Evolutionary conservation across 2,113 vertebrate species (phyloP), one percentile per base, ranked within the genome.

Genomic region (Pseudolaguvia tuberculata): DNA sequence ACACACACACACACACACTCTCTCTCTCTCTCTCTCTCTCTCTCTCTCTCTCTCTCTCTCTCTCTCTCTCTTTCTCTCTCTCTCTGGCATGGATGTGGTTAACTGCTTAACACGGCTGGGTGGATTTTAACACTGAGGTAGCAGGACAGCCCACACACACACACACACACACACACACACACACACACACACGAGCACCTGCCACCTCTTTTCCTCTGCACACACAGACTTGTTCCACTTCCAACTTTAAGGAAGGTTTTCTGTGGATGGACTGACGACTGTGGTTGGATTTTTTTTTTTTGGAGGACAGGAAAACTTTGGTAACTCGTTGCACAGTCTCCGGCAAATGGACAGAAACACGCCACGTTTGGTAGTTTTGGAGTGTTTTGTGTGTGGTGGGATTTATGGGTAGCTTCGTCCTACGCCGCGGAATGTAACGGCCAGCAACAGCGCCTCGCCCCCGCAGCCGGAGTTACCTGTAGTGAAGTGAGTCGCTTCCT

Each of bases 81-180:
- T 63, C 68, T 68, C 75, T 75, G 78, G 83, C 81, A 80, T 71
- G 66, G 80, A 84, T 73, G 76, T 79, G 79, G 81, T 84, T 86
- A 86, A 86, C 76, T 72, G 66, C 69, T 78, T 58, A 47, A 78
- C 76, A 78, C 72, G 81, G 70, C 55, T 79, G 82, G 66, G 70
- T 77, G 72, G 72, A 56, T 73, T 79, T 72, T 78, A 75, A 78
- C 68, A 80, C 68, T 70, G 72, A 77, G 78, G 66, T 74, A 79
- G 78, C 63, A 58, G 79, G 77, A 75, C 78, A 70, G 35, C 68
- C 23, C 52, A 63, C 39, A 42, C 39, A 42, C 39, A 65, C n/a
- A 17, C 59, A 78, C 83, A 81, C 81, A 81, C 80, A 78, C 80
- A 79, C 73, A 73, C 72, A 79, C 29, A 56, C 61, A 73, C 68